Conservation (phyloP, 2,797 vertebrate species). For the Peromyscus melanophrys region DNA sequence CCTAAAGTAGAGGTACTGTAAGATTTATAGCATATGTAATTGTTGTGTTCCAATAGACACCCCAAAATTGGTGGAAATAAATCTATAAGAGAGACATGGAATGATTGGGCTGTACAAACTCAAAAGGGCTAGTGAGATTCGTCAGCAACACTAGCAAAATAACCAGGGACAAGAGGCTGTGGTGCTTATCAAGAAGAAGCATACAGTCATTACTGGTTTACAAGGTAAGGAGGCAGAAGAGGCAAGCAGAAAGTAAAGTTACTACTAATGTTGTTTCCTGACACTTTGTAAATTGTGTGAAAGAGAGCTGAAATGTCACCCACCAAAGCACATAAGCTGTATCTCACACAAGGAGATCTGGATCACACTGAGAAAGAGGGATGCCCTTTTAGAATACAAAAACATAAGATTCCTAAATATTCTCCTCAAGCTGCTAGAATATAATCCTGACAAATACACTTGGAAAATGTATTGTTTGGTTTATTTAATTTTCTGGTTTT, state of each 20-base stretch:
- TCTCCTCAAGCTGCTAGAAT: neutral
- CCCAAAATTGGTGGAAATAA: neutral
- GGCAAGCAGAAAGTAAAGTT: neutral
- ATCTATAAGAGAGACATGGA: neutral
- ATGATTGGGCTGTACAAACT: neutral
- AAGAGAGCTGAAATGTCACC: neutral
- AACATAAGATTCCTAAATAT: neutral
- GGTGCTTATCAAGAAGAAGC: neutral
- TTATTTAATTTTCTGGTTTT: conserved; percentile 11
- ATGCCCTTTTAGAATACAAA: neutral
- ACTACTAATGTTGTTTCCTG: neutral
- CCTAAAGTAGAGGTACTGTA: neutral
- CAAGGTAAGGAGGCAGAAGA: neutral
- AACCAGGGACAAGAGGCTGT: neutral
- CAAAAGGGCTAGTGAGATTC: neutral
- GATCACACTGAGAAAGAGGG: neutral
- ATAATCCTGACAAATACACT: neutral
- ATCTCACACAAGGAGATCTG: neutral
- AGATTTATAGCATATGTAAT: neutral
- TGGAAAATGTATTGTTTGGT: neutral
- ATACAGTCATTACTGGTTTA: neutral
- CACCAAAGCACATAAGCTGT: neutral
- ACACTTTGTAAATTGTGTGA: neutral
- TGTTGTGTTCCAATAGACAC: neutral
- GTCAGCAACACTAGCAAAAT: neutral